Conservation (phyloP, 1,140 invertebrate species). For the Drosophila bifasciata region DNA sequence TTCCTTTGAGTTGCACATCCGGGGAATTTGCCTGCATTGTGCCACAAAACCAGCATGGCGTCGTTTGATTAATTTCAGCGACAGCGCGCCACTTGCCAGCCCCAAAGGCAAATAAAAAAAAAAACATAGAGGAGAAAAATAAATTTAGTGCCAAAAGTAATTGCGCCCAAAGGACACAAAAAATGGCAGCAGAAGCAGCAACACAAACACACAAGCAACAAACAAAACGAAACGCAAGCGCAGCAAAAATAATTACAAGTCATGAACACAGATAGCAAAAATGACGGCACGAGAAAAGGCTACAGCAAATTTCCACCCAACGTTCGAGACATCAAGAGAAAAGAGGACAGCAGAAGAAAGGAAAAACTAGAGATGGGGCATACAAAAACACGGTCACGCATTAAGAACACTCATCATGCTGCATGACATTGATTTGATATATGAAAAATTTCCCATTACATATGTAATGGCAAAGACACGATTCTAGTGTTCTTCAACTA, state of each 20-base stretch:
- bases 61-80: constrained; percentile 71
- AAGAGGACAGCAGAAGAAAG: constrained; percentile 10
- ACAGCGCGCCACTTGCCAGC: constrained; percentile 12
- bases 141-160: constrained; percentile 77
- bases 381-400: too few relatives aligned
- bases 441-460: too few relatives aligned
- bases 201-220: constrained; percentile 27
- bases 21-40: constrained; percentile 32
- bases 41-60: constrained; percentile 20
- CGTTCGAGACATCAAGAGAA: neutral
- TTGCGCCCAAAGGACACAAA: constrained; percentile 66
- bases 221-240: constrained; percentile 31
- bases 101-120: constrained; percentile 38
- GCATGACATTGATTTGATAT: too few relatives aligned
- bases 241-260: constrained; percentile 71
- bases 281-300: constrained; percentile 57
- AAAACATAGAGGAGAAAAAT: constrained; percentile 14
- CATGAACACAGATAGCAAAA: constrained; percentile 74
- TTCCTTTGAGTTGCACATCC: constrained; percentile 24
- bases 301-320: constrained; percentile 53
- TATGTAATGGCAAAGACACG: too few relatives aligned
- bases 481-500: too few relatives aligned
- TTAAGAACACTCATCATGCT: too few relatives aligned
- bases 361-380: too few relatives aligned
- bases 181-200: constrained; percentile 22